Evolutionary conservation across 2,888 invertebrate species (phyloP).

Genomic region (Rotaria magnacalcarata): DNA sequence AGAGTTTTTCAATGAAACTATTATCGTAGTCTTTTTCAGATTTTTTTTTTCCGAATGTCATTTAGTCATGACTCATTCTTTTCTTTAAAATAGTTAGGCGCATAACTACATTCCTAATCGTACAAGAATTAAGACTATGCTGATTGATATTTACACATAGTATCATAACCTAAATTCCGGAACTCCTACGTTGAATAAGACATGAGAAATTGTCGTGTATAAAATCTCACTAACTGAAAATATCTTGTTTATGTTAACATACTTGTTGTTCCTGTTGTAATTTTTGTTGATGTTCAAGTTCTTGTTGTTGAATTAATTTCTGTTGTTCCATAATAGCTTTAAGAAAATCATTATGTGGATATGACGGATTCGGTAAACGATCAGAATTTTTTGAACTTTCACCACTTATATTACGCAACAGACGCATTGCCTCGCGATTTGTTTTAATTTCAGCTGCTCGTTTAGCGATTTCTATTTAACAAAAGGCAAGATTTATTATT

Average conservation of each 20-base stretch:
- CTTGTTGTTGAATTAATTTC: conserved; percentile 31
- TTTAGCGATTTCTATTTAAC: background rate
- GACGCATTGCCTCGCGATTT: conserved; percentile 1
- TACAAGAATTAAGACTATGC: too few species aligned
- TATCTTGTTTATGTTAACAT: background rate
- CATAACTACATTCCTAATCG: too few species aligned
- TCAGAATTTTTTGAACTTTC: background rate
- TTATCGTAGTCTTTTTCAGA: too few species aligned
- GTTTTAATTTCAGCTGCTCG: conserved; percentile 19
- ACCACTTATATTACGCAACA: background rate
- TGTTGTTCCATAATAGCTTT: conserved; percentile 24
- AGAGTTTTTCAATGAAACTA: too few species aligned
- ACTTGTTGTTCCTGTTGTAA: conserved; percentile 30
- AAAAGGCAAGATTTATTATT: background rate
- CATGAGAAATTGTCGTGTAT: too few species aligned
- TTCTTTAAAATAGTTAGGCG: too few species aligned
- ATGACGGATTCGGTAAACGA: background rate
- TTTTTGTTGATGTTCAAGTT: conserved; percentile 20
- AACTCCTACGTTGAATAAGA: too few species aligned
- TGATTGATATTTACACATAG: too few species aligned
- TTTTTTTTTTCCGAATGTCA: too few species aligned
- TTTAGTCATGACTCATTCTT: too few species aligned
- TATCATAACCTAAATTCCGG: too few species aligned
- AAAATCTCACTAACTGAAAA: too few species aligned
- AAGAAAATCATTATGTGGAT: conserved; percentile 7